phyloP scores from a whole-genome alignment of 2,797 vertebrate genomes.

The Leucoraja ocellata region DNA sequence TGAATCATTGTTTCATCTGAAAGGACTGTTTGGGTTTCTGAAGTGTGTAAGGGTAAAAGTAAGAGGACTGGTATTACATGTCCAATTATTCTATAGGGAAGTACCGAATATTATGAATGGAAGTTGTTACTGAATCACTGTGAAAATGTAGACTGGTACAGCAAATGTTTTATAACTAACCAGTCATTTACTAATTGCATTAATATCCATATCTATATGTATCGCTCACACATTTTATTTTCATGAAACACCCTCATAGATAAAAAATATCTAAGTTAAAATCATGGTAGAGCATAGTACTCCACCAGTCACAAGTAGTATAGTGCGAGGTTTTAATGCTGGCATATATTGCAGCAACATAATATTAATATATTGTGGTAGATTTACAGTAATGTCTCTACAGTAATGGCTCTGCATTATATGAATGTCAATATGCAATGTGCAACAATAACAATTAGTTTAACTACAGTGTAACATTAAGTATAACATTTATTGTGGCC shows the following conservation, averaged over 20 bases:
- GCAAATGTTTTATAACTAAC: background rate
- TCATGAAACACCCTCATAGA: background rate
- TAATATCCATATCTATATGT: background rate
- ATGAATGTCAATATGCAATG: background rate
- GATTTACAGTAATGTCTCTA: background rate
- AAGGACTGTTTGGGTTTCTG: no score
- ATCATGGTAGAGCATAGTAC: background rate
- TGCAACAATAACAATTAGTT: background rate
- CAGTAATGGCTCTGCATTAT: background rate
- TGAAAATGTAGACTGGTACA: background rate
- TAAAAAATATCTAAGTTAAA: slow-evolving; percentile 38
- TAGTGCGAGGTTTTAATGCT: background rate
- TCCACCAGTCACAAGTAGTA: background rate
- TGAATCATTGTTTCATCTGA: no score
- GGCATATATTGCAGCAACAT: background rate
- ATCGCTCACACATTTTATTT: background rate
- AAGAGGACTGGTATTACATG: no score
- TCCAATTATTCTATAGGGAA: no score
- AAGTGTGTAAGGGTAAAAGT: no score
- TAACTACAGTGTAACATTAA: background rate
- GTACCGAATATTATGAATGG: background rate
- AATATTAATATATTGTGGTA: background rate
- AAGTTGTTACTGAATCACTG: background rate
- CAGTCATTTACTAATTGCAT: background rate
- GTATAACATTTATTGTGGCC: background rate